Evolutionary conservation across 2,797 vertebrate genomes (phyloP).

Genomic region (Hylomyscus alleni): DNA sequence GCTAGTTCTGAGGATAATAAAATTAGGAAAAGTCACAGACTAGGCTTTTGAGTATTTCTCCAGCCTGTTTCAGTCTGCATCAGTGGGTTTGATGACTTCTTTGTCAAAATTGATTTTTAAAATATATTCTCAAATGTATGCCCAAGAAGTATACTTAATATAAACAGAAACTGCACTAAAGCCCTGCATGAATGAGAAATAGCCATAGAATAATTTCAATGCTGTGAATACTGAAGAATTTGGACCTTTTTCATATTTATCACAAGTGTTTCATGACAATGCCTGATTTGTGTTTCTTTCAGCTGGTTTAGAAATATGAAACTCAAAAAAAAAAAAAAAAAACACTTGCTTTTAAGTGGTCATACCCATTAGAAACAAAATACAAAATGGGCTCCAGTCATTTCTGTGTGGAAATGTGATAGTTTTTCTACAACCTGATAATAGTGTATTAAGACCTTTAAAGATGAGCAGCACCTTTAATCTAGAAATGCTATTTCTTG

Average conservation of each 20-base stretch:
- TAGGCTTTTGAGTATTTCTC: background rate
- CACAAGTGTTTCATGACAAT: slow-evolving; percentile 22
- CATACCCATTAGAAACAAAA: slow-evolving; percentile 16
- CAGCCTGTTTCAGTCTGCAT: background rate
- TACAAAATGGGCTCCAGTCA: slow-evolving; percentile 37
- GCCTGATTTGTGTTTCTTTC: slow-evolving; percentile 49
- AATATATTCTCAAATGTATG: slow-evolving; percentile 36
- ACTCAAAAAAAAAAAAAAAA: background rate
- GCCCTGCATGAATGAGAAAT: background rate
- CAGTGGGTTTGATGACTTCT: slow-evolving; percentile 36
- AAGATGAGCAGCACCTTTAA: slow-evolving; percentile 42
- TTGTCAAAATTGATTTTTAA: slow-evolving; percentile 60
- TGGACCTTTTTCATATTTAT: slow-evolving; percentile 50
- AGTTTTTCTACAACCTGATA: slow-evolving; percentile 36
- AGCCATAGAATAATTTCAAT: slow-evolving; percentile 47
- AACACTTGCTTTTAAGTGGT: slow-evolving; percentile 23
- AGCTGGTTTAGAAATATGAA: slow-evolving; percentile 35
- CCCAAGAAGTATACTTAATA: slow-evolving; percentile 39
- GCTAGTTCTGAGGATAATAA: slow-evolving; percentile 32
- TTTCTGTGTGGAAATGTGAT: background rate
- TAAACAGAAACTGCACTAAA: slow-evolving; percentile 14
- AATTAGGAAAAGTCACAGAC: slow-evolving; percentile 32
- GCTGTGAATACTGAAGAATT: slow-evolving; percentile 41
- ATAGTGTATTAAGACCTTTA: slow-evolving; percentile 37
- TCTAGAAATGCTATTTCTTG: slow-evolving; percentile 54